These are phyloP conservation scores for Campylomormyrus numenius DNA, from an alignment of 2,113 vertebrate species.

Conservation along the genomic window DNA sequence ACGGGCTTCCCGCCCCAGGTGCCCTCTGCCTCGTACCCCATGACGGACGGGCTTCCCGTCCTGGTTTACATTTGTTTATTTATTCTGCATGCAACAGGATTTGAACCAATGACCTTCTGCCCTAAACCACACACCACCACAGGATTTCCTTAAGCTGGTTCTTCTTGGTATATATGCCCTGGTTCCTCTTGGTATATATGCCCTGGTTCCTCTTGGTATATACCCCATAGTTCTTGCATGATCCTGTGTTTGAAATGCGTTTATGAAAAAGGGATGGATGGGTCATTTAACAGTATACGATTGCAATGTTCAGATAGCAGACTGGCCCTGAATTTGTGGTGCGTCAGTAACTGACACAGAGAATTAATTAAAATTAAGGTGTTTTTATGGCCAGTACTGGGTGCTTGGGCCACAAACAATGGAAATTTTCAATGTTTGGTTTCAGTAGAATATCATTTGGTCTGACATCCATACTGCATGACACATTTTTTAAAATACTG, in stretches of 20 bases:
- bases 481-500: neutral
- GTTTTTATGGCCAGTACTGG: neutral
- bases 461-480: neutral
- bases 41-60: no score
- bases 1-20: neutral
- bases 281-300: neutral
- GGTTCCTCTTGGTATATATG: neutral
- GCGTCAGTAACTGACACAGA: neutral
- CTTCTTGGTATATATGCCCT: neutral
- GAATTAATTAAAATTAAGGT: neutral
- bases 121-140: neutral
- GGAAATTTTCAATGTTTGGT: neutral
- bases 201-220: neutral
- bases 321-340: neutral
- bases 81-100: neutral
- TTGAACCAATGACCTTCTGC: neutral
- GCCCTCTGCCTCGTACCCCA: neutral
- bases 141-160: neutral
- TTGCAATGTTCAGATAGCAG: constrained; percentile 26
- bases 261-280: neutral
- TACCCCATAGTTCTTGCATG: neutral
- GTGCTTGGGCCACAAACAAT: neutral
- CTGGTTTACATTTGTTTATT: neutral
- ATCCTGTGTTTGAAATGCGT: neutral
- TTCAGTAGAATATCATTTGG: neutral